Conservation (phyloP, 2,113 vertebrate genomes). For the Oryctolagus cuniculus region mOryCun1.1 NC_091432.1:51977501-51978000, state of each 20-base stretch:
- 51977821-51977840: not conserved
- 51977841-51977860: not conserved
- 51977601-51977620: not conserved
- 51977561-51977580: no score
- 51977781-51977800: not conserved
- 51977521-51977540: not conserved
- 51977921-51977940: not conserved
- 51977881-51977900: not conserved
- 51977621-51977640: not conserved
- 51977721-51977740: not conserved
- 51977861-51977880: not conserved
- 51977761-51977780: not conserved
- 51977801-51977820: not conserved
- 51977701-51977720: not conserved
- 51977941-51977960: not conserved
- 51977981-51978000: not conserved
- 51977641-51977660: not conserved
- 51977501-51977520: not conserved
- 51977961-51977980: slow-evolving; percentile 27
- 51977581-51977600: not conserved
- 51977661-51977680: not conserved
- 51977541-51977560: not conserved
- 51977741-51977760: not conserved
- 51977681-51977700: not conserved
- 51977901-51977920: not conserved